A percentile compares a stretch with the other conserved stretches of the same genome.
These are phyloP conservation scores for Trididemnum nubilum DNA, from an alignment of 23 tunicate genomes.

Conservation along the genomic window DNA sequence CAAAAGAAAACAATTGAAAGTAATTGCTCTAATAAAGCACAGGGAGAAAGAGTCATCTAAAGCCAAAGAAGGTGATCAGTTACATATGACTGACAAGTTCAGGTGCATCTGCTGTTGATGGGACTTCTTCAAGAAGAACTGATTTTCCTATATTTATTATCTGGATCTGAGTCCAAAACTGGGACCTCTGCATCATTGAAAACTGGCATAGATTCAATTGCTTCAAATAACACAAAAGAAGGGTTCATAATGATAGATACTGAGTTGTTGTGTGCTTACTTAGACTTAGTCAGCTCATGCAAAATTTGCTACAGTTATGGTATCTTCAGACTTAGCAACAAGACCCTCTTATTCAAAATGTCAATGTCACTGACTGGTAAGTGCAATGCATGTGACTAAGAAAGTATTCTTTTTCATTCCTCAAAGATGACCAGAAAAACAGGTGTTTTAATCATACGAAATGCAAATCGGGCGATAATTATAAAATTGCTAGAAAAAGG, in stretches of 20 bases:
- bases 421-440: neutral
- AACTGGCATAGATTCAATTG: neutral
- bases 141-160: neutral
- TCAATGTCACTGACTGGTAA: neutral
- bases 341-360: neutral
- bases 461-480: no score
- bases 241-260: neutral
- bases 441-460: neutral
- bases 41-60: neutral
- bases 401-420: neutral
- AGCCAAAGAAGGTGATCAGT: neutral
- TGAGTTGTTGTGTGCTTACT: neutral
- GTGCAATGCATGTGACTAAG: neutral
- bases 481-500: no score
- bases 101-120: neutral
- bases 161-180: neutral
- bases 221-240: neutral
- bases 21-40: neutral
- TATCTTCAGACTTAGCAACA: no score
- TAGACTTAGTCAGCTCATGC: neutral
- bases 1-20: neutral
- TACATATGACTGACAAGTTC: neutral
- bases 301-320: neutral
- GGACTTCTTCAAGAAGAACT: neutral
- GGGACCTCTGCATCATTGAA: neutral